Base-by-base conservation (phyloP, 2,113 vertebrate species). In the Pampusana beccarii region DNA sequence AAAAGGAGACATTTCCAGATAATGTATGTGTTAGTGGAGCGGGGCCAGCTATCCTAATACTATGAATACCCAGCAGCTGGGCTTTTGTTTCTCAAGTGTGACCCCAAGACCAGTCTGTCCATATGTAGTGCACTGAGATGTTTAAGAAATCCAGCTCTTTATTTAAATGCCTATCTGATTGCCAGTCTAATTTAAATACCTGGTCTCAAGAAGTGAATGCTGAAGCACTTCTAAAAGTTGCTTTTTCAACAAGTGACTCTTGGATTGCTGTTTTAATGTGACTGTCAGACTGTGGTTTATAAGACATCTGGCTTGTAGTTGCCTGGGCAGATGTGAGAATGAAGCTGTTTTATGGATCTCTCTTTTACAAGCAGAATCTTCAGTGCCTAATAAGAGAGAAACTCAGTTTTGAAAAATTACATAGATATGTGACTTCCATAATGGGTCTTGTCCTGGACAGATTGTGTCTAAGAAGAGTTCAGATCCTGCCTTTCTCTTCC, bases 21-120 rank as follows among this genome's bases (percentile, higher is more conserved):
- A 57, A 29, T 5, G 0, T 17, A 29, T 5, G 0, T 17, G 6
- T 42, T 10, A 44, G 48, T 51, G 62, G 14, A 42, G 23, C 11
- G 31, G 20, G 36, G 10, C 31, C 74, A 71, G n/a, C 23, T 82
- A 4, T 36, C 26, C n/a, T 26, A 42, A 11, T 42, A 31, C 25
- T 65, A 36, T 2, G 1, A 62, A 38, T 14, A 34, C 17, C n/a
- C 13, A 85, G 79, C 31, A 57, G 46, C 65, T 38, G 65, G 57
- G 60, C 54, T 56, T 7, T 6, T 3, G 3, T 61, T 86, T 79
- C 36, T 33, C 25, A 38, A 5, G 5, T 1, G 1, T 51, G 26
- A 64, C 24, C n/a, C 21, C 48, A 62, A 80, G 48, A 34, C 34
- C 29, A 42, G 12, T 40, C 21, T 73, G 38, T 54, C 58, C 21